Base-by-base conservation (phyloP, 2,888 invertebrate species). In the Drosophila robusta region DNA sequence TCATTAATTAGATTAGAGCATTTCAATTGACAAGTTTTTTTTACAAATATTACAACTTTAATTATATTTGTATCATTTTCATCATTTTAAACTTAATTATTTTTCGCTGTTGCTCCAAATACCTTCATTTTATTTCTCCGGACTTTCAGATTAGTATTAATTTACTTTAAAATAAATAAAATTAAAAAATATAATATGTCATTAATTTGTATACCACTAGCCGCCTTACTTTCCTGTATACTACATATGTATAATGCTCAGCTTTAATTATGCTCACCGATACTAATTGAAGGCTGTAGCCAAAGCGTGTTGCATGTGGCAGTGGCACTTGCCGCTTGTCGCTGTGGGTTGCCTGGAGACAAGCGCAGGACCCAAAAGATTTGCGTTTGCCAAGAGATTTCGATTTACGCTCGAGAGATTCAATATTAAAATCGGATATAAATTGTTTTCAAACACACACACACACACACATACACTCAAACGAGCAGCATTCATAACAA, bases 341-440 rank as follows among this genome's bases (percentile, higher is more conserved):
- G 11, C 11, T 42, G n/a, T 18, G 26, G n/a, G 58, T 57, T 44
- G 47, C 29, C 32, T 16, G 29, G n/a, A n/a, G 26, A 16, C 12
- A 41, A 4, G 1, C 14, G 22, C 24, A 55, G 29, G 39, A 47
- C 51, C 50, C n/a, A 61, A 71, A 39, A 52, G 46, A 68, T 72
- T 68, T 75, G 60, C 62, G 50, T 54, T 79, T 63, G 52, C 66
- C 61, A 76, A 66, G 63, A 62, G 65, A 69, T 75, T 79, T 77
- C 50, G 63, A 64, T 67, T 75, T 52, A 75, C 79, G 66, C 76
- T 88, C 61, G 50, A 80, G 74, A 71, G 85, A 87, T 76, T 85
- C 84, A 78, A 87, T 81, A 87, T 89, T 87, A 72, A 84, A 85
- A 85, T 89, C 89, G 84, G 87, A 85, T 85, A 84, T 75, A 89